Evolutionary conservation across 1,140 invertebrate species (phyloP).

Genomic region (Pararge aegeria): DNA sequence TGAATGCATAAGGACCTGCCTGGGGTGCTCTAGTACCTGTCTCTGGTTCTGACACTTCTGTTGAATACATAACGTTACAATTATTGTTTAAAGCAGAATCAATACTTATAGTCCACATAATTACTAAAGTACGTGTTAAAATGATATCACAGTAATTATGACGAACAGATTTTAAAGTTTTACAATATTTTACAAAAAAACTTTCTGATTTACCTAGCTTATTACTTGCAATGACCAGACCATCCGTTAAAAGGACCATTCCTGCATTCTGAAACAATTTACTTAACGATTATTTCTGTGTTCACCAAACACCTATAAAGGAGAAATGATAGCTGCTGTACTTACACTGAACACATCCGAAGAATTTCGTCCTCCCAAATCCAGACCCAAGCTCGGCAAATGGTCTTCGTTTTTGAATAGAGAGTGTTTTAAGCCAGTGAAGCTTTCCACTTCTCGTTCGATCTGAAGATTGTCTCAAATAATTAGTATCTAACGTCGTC

Average conservation of each 20-base stretch:
- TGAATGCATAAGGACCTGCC: conserved; percentile 94
- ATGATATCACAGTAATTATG: too few relatives aligned
- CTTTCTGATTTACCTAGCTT: conserved; percentile 30
- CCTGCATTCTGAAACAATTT: conserved; percentile 86
- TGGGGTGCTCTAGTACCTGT: conserved; percentile 88
- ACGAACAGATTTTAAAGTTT: too few relatives aligned
- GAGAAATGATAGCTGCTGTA: conserved; percentile 5
- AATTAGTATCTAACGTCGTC: too few relatives aligned
- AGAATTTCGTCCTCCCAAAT: conserved; percentile 53
- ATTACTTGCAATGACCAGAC: conserved; percentile 47
- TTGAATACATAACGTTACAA: neutral
- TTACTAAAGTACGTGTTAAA: too few relatives aligned
- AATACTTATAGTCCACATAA: too few relatives aligned
- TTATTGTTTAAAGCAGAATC: too few relatives aligned
- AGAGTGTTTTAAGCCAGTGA: conserved; percentile 60
- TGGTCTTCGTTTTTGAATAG: conserved; percentile 68
- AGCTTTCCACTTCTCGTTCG: conserved; percentile 72
- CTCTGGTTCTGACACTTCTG: conserved; percentile 38
- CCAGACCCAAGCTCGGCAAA: conserved; percentile 53
- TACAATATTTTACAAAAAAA: too few relatives aligned
- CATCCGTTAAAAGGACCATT: conserved; percentile 88
- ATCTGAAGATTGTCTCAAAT: conserved; percentile 44
- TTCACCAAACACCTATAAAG: neutral
- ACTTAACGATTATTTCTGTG: neutral
- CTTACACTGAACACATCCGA: conserved; percentile 63